Evolutionary conservation across 2,113 vertebrate genomes (phyloP).

Genomic region (Rhineura floridana): DNA sequence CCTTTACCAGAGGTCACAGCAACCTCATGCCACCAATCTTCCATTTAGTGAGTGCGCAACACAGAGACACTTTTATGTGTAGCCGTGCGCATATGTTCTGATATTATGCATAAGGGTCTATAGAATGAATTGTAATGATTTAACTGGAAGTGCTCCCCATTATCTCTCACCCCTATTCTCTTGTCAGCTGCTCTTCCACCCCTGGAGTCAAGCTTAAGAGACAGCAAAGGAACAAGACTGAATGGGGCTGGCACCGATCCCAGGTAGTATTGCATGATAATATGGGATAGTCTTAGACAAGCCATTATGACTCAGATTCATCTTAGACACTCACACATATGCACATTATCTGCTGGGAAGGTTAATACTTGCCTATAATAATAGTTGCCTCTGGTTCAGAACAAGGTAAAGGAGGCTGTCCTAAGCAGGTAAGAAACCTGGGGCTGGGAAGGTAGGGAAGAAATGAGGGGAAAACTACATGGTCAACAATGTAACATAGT

Average conservation of each 20-base stretch:
- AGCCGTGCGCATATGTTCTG: background rate
- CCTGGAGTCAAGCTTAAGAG: background rate
- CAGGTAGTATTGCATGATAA: background rate
- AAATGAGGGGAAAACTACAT: background rate
- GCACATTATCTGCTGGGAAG: no score
- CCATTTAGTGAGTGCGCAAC: background rate
- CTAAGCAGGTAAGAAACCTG: background rate
- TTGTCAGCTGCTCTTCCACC: background rate
- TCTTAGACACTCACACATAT: no score
- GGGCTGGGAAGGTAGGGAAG: background rate
- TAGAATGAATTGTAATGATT: background rate
- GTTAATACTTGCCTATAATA: no score
- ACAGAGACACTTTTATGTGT: background rate
- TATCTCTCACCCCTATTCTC: no score
- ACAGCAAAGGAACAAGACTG: background rate
- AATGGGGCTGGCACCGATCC: background rate
- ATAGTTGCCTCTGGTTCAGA: background rate
- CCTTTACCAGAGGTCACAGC: no score
- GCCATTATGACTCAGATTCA: no score
- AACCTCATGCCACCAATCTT: background rate
- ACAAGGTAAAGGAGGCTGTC: background rate
- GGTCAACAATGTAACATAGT: no score
- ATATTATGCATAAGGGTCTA: background rate
- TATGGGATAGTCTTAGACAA: no score
- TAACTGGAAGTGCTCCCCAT: background rate